A percentile compares a stretch with the other conserved stretches of the same genome.
These are phyloP conservation scores for Volucella bombylans DNA, from an alignment of 2,888 invertebrate species.

Conservation along the genomic window DNA sequence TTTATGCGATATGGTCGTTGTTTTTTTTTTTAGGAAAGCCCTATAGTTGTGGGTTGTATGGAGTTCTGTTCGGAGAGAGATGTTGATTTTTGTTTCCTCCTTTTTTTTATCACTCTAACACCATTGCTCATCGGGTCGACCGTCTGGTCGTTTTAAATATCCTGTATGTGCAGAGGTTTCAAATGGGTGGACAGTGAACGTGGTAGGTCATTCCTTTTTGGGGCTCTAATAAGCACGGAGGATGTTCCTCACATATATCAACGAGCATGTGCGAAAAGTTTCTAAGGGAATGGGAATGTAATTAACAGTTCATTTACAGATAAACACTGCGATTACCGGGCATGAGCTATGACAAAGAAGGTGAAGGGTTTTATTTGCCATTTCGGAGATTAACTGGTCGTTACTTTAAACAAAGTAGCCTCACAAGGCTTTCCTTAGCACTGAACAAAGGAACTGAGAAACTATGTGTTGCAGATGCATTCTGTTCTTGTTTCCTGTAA, in stretches of 20 bases:
- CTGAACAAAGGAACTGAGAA: too few species aligned
- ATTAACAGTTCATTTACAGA: slow-evolving; percentile 51
- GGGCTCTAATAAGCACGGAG: slow-evolving; percentile 2
- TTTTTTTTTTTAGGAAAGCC: slow-evolving; percentile 24
- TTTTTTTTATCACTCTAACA: slow-evolving; percentile 1
- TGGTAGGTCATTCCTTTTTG: slow-evolving; percentile 27
- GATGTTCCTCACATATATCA: neutral
- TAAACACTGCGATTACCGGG: slow-evolving; percentile 27
- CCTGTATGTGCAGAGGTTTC: neutral
- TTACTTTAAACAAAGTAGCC: too few species aligned
- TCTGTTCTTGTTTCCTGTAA: too few species aligned
- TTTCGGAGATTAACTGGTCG: neutral
- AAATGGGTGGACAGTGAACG: slow-evolving; percentile 11
- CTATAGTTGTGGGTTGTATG: slow-evolving; percentile 16
- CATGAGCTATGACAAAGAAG: neutral
- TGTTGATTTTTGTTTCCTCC: slow-evolving; percentile 4
- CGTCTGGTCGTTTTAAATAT: slow-evolving; percentile 8
- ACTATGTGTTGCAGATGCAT: too few species aligned
- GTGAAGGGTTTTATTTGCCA: neutral
- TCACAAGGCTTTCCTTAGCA: too few species aligned
- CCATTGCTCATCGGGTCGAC: slow-evolving; percentile 10
- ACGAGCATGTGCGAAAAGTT: neutral
- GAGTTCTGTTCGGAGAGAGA: slow-evolving; percentile 1
- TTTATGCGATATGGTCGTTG: slow-evolving; percentile 46
- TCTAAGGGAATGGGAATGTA: slow-evolving; percentile 7